A percentile compares a stretch with the other conserved stretches of the same genome.
Evolutionary conservation across 2,113 vertebrate species (phyloP).

Genomic region (Dinomys branickii): DNA sequence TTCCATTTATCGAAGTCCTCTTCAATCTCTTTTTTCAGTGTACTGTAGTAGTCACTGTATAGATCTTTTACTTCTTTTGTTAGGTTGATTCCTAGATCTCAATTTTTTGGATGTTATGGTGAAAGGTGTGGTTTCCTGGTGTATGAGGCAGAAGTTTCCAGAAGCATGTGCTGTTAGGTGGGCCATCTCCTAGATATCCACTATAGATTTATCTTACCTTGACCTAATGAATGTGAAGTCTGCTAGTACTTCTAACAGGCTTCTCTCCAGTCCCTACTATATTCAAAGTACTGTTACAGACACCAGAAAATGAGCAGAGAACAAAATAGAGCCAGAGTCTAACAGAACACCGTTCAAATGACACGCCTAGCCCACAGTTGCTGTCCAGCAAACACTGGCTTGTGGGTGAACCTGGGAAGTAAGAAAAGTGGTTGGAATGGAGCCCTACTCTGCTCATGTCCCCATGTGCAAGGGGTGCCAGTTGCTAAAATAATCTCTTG

Average conservation of each 20-base stretch:
- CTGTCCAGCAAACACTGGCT: background rate
- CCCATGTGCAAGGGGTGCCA: background rate
- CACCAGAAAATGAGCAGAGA: background rate
- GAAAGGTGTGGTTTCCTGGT: too few relatives aligned
- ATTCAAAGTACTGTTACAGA: background rate
- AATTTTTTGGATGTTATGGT: too few relatives aligned
- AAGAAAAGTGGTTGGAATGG: background rate
- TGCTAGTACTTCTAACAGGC: background rate
- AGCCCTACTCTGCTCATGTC: background rate
- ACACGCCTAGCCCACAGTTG: background rate
- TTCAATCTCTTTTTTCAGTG: too few relatives aligned
- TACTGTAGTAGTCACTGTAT: too few relatives aligned
- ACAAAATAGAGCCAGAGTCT: background rate
- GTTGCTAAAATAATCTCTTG: background rate
- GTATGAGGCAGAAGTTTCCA: background rate
- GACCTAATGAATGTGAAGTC: background rate
- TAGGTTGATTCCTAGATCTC: too few relatives aligned
- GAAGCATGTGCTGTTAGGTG: background rate
- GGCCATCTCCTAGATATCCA: background rate
- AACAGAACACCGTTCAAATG: background rate
- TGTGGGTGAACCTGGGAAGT: background rate
- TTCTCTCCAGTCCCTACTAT: background rate
- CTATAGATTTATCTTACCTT: background rate
- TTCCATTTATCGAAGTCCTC: too few relatives aligned
- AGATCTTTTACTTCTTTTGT: too few relatives aligned